A percentile compares a stretch with the other conserved stretches of the same genome.
These are phyloP conservation scores for Ochropleura plecta DNA, from an alignment of 2,888 invertebrate species.

Conservation along the genomic window DNA sequence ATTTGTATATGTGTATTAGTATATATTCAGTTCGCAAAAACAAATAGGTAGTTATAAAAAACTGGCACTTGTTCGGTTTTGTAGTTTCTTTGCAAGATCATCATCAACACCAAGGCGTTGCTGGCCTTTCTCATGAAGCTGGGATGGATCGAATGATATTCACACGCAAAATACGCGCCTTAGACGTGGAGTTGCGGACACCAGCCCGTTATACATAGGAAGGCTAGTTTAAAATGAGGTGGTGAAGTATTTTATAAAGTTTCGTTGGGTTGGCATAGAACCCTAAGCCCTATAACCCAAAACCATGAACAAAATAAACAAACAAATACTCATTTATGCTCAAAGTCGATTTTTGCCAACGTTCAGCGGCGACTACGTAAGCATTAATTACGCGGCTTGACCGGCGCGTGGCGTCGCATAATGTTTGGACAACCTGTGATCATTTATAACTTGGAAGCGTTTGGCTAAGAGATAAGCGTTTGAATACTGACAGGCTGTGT, in stretches of 20 bases:
- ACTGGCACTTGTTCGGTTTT: too few relatives aligned
- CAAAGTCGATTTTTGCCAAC: constrained; percentile 79
- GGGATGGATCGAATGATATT: too few relatives aligned
- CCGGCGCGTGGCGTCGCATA: constrained; percentile 83
- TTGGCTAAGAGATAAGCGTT: constrained; percentile 67
- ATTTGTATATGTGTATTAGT: too few relatives aligned
- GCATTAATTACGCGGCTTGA: constrained; percentile 84
- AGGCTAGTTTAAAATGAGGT: background rate
- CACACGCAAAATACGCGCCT: too few relatives aligned
- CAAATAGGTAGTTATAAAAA: too few relatives aligned
- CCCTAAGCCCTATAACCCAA: constrained; percentile 10
- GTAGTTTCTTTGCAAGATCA: too few relatives aligned
- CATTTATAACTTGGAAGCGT: constrained; percentile 79
- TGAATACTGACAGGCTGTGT: constrained; percentile 26
- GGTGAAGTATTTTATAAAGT: too few relatives aligned
- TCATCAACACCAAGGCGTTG: too few relatives aligned
- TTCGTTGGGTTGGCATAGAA: background rate
- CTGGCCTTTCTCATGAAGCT: too few relatives aligned
- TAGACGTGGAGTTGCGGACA: too few relatives aligned
- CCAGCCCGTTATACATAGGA: too few relatives aligned
- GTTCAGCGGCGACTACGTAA: constrained; percentile 73
- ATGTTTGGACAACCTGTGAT: constrained; percentile 77
- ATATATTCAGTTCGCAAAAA: too few relatives aligned
- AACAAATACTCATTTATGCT: constrained; percentile 53
- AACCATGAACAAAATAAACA: constrained; percentile 17